phyloP scores from a whole-genome alignment of 2,888 invertebrate species.

The Gonocerus acuteangulatus region DNA sequence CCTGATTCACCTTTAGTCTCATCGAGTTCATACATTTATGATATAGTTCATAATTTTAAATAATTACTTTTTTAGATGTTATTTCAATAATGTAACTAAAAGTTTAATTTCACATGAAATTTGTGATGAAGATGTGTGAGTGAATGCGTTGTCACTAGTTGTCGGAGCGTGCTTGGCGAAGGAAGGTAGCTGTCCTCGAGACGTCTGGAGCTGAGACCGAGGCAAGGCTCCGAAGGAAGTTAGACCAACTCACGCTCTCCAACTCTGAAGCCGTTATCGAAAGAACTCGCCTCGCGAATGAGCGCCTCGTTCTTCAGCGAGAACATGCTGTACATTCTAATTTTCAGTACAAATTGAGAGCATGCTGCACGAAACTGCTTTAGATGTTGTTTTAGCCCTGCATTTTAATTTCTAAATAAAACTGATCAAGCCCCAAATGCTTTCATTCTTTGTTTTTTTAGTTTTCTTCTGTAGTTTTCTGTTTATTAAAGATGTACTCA shows the following conservation, averaged over 20 bases:
- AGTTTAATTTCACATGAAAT: no score
- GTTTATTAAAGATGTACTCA: no score
- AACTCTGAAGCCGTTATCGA: slow-evolving; percentile 67
- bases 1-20: no score
- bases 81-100: no score
- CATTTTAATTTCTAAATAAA: neutral
- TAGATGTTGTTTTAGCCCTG: neutral
- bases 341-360: slow-evolving; percentile 17
- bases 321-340: slow-evolving; percentile 42
- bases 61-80: no score
- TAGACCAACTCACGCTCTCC: slow-evolving; percentile 64
- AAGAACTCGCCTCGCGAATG: slow-evolving; percentile 63
- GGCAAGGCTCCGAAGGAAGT: slow-evolving; percentile 40
- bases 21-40: no score
- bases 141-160: slow-evolving; percentile 11
- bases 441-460: no score
- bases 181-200: slow-evolving; percentile 30
- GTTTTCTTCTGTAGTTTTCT: no score
- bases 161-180: slow-evolving; percentile 31
- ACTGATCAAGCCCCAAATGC: neutral
- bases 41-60: no score
- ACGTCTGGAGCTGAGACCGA: slow-evolving; percentile 40
- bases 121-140: neutral
- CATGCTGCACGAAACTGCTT: slow-evolving; percentile 18
- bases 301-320: slow-evolving; percentile 58